phyloP scores from a whole-genome alignment of 1,140 invertebrate species.

The Trichonephila clavata region DNA sequence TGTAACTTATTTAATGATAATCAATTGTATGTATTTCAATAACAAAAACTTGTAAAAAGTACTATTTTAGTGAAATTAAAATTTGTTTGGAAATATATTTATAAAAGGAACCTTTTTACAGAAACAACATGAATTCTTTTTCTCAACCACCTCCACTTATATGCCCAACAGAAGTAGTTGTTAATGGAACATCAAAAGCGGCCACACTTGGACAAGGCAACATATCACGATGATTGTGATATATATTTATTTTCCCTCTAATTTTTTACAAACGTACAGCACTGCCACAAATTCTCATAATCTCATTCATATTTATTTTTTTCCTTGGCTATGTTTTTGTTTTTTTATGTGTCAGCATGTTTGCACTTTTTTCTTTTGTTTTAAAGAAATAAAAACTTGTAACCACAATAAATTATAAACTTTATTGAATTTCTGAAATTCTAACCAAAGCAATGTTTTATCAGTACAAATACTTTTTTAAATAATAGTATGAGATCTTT shows the following conservation, averaged over 20 bases:
- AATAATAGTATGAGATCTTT: neutral
- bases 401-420: slow-evolving; percentile 11
- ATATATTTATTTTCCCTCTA: neutral
- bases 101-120: slow-evolving; percentile 23
- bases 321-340: neutral
- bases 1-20: too few relatives aligned
- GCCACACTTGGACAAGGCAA: slow-evolving; percentile 7
- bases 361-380: neutral
- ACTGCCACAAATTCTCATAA: too few relatives aligned
- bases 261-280: neutral
- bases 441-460: neutral
- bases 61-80: too few relatives aligned
- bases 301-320: neutral
- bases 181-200: slow-evolving; percentile 13
- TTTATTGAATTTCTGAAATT: neutral
- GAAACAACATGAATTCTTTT: slow-evolving; percentile 45
- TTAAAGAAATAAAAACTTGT: neutral
- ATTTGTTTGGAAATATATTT: neutral
- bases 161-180: slow-evolving; percentile 44
- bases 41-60: too few relatives aligned
- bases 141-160: slow-evolving; percentile 64
- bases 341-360: neutral
- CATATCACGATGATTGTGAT: neutral
- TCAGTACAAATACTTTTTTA: neutral
- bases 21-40: too few relatives aligned